phyloP scores from a whole-genome alignment of 2,888 invertebrate genomes.

The Acholoe squamosa region DNA sequence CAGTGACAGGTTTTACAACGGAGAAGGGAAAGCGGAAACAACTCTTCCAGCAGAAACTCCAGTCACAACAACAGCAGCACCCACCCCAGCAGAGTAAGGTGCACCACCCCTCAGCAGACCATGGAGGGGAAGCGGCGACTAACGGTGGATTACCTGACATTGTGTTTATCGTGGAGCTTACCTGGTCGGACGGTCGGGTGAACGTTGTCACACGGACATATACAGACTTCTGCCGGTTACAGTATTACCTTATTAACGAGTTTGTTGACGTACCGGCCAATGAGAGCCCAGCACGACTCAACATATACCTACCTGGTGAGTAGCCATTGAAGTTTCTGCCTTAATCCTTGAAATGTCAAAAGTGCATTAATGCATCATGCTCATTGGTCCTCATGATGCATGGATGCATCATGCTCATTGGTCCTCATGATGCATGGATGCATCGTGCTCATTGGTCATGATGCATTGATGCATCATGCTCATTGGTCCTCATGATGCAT shows the following conservation, averaged over 20 bases:
- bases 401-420: too few species aligned
- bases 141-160: slow-evolving; percentile 2
- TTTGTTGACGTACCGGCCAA: slow-evolving; percentile 38
- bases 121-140: neutral
- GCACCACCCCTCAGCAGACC: neutral
- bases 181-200: slow-evolving; percentile 35
- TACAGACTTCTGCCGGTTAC: slow-evolving; percentile 50
- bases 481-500: too few species aligned
- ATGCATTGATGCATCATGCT: too few species aligned
- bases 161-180: slow-evolving; percentile 56
- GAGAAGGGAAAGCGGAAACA: slow-evolving; percentile 8
- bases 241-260: slow-evolving; percentile 55
- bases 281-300: slow-evolving; percentile 33
- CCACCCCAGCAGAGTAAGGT: neutral
- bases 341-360: too few species aligned
- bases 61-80: neutral
- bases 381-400: too few species aligned
- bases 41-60: neutral
- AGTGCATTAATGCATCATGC: too few species aligned
- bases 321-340: too few species aligned
- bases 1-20: slow-evolving; percentile 42
- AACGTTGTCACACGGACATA: slow-evolving; percentile 44
- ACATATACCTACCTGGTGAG: slow-evolving; percentile 57
- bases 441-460: too few species aligned
- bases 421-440: too few species aligned